A percentile compares a stretch with the other conserved stretches of the same genome.
Conservation (phyloP, 2,888 invertebrate species). For the Mesodorylaimus sp. region DNA sequence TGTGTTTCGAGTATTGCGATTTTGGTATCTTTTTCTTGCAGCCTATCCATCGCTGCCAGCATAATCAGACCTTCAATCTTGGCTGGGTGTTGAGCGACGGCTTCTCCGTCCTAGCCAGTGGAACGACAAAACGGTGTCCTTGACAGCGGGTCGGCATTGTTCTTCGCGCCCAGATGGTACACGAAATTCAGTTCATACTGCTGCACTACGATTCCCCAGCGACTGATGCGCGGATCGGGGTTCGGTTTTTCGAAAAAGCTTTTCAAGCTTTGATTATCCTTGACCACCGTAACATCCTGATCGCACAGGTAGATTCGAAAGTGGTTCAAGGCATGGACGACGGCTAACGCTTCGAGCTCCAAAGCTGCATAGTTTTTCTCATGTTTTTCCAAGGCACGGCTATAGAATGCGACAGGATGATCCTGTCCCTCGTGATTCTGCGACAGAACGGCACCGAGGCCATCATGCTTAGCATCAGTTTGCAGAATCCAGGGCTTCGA, state of each 20-base stretch:
- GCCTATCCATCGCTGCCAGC: too few species aligned
- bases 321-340: background rate
- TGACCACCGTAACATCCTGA: background rate
- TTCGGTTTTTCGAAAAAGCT: background rate
- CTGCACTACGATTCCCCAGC: slow-evolving; percentile 1
- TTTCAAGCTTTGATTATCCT: slow-evolving; percentile 1
- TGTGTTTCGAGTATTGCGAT: too few species aligned
- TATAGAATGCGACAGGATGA: slow-evolving; percentile 1
- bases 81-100: too few species aligned
- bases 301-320: background rate
- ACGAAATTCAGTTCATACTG: too few species aligned
- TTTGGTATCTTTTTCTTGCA: too few species aligned
- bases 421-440: background rate
- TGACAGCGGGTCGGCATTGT: too few species aligned
- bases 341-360: slow-evolving; percentile 5
- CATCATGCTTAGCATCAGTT: slow-evolving; percentile 1
- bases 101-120: too few species aligned
- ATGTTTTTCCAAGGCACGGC: background rate
- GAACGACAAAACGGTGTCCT: too few species aligned
- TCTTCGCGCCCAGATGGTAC: too few species aligned
- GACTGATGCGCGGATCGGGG: background rate
- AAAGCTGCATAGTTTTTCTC: slow-evolving; percentile 3
- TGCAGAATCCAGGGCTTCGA: slow-evolving; percentile 1
- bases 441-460: background rate
- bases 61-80: too few species aligned